These are phyloP conservation scores for Alcis repandata DNA, from an alignment of 2,888 invertebrate species.

Conservation along the genomic window DNA sequence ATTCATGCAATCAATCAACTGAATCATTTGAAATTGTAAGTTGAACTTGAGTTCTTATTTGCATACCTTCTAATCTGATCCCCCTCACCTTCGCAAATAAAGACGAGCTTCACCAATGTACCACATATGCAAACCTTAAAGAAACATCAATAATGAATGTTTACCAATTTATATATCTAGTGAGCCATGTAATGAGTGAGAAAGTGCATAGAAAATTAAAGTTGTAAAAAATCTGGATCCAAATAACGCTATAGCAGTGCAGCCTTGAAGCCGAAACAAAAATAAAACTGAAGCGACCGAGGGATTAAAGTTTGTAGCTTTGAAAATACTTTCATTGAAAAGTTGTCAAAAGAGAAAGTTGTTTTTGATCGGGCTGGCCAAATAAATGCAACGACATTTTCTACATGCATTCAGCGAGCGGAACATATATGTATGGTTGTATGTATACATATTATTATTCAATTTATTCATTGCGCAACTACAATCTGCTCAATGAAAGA, in stretches of 20 bases:
- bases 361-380: conserved; percentile 41
- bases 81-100: too few relatives aligned
- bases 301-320: conserved; percentile 16
- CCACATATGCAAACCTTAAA: too few relatives aligned
- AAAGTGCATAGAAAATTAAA: too few relatives aligned
- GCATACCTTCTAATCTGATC: too few relatives aligned
- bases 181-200: too few relatives aligned
- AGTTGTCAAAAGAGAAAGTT: conserved; percentile 49
- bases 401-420: conserved; percentile 23
- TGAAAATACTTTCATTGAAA: conserved; percentile 43
- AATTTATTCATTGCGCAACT: conserved; percentile 18
- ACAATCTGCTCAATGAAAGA: not conserved
- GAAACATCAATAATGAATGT: too few relatives aligned
- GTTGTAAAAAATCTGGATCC: too few relatives aligned
- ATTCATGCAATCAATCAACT: too few relatives aligned
- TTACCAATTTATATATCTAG: too few relatives aligned
- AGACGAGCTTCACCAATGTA: too few relatives aligned
- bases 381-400: conserved; percentile 40
- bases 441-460: not conserved
- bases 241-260: not conserved
- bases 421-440: too few relatives aligned
- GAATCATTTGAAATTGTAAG: not conserved
- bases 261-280: conserved; percentile 1
- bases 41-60: not conserved
- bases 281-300: conserved; percentile 8